phyloP scores from a whole-genome alignment of 1,140 invertebrate species.

The Philotrypesis tridentata region DNA sequence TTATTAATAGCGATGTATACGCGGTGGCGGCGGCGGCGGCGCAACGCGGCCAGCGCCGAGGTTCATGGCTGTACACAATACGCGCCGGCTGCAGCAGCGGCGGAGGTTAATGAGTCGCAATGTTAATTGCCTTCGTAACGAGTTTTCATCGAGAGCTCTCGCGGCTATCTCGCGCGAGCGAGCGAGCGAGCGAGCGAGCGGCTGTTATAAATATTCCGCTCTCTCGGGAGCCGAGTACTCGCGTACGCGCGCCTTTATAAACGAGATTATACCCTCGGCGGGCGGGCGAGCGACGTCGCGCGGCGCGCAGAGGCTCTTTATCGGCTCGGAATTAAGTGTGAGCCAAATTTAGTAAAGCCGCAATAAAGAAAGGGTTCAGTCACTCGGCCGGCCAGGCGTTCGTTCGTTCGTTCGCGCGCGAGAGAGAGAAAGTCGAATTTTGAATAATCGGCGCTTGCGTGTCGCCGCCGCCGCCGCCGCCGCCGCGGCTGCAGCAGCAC shows the following conservation, averaged over 20 bases:
- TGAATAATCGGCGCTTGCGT: constrained; percentile 19
- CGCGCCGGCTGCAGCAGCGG: not conserved
- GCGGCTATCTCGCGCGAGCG: too few species aligned
- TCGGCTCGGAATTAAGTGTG: constrained; percentile 36
- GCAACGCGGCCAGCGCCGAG: too few species aligned
- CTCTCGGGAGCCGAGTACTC: not conserved
- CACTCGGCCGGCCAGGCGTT: not conserved
- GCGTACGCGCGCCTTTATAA: too few species aligned
- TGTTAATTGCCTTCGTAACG: not conserved
- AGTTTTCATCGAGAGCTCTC: not conserved
- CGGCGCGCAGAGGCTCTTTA: not conserved
- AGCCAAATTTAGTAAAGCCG: constrained; percentile 37
- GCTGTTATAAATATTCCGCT: not conserved
- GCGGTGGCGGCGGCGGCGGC: too few species aligned
- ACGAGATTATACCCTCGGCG: not conserved
- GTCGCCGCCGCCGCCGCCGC: not conserved
- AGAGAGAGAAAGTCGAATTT: constrained; percentile 41
- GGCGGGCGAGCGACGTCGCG: too few species aligned
- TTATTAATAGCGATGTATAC: not conserved
- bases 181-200: too few species aligned
- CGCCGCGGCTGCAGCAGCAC: too few species aligned
- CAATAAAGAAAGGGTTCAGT: constrained; percentile 42
- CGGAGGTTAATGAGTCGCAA: not conserved
- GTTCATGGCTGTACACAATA: not conserved
- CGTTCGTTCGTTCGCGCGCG: too few species aligned